Evolutionary conservation across 2,888 invertebrate species (phyloP).

Genomic region (Idaea straminata): DNA sequence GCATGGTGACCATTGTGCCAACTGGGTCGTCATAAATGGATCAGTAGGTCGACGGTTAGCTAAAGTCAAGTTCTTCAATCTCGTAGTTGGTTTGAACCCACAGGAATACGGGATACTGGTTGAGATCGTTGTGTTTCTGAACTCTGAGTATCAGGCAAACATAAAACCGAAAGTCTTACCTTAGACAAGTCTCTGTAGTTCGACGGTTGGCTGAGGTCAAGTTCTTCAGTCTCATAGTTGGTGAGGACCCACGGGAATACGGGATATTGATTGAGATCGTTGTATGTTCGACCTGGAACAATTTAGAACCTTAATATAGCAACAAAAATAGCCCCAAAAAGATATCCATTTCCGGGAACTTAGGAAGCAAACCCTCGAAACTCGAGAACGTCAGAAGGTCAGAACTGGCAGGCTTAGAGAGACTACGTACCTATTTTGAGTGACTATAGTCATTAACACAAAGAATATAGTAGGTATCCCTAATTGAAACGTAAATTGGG

Average conservation of each 20-base stretch:
- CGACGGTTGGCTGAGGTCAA: slow-evolving; percentile 97
- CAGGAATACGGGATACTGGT: slow-evolving; percentile 80
- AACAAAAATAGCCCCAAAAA: neutral
- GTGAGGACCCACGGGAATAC: slow-evolving; percentile 99
- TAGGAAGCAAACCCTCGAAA: too few species aligned
- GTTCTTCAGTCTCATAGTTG: slow-evolving; percentile 97
- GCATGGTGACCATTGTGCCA: too few species aligned
- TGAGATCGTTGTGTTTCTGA: slow-evolving; percentile 97
- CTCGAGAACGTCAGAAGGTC: too few species aligned
- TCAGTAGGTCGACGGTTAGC: slow-evolving; percentile 83
- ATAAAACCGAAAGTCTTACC: slow-evolving; percentile 63
- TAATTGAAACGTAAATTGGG: too few species aligned
- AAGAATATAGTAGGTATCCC: too few species aligned
- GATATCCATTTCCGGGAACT: neutral
- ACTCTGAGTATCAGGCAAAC: slow-evolving; percentile 8
- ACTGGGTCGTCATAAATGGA: too few species aligned
- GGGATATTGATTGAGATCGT: slow-evolving; percentile 99
- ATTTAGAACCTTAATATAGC: slow-evolving; percentile 20
- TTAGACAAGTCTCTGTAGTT: slow-evolving; percentile 99
- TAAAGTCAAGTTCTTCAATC: slow-evolving; percentile 96
- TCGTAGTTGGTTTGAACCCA: slow-evolving; percentile 99
- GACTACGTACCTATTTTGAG: too few species aligned
- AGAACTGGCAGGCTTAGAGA: too few species aligned
- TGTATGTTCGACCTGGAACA: slow-evolving; percentile 96
- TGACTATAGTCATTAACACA: too few species aligned